Evolutionary conservation across 1,140 invertebrate genomes (phyloP).

Genomic region (Probaryconus sp.): DNA sequence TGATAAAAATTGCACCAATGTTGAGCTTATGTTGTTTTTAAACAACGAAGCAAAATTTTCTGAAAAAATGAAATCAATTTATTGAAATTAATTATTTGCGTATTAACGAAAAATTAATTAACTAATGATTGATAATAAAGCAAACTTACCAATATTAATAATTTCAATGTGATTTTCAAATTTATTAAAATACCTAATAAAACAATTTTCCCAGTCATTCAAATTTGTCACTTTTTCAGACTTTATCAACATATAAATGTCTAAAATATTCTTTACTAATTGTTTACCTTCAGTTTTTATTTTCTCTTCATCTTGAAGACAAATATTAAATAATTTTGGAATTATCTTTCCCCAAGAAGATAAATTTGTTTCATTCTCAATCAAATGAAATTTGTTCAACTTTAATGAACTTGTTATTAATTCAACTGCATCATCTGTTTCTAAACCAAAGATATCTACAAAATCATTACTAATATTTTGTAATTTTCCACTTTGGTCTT

Average conservation of each 20-base stretch:
- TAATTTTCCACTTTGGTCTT: constrained; percentile 10
- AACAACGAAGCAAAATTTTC: constrained; percentile 64
- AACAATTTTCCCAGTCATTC: constrained; percentile 77
- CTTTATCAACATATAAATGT: constrained; percentile 60
- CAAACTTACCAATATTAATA: constrained; percentile 71
- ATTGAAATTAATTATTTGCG: too few species aligned
- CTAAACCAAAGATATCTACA: constrained; percentile 63
- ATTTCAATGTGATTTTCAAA: constrained; percentile 79
- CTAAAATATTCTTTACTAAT: constrained; percentile 59
- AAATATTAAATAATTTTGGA: constrained; percentile 65
- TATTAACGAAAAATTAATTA: too few species aligned
- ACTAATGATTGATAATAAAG: too few species aligned
- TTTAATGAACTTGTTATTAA: constrained; percentile 58
- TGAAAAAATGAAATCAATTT: constrained; percentile 52
- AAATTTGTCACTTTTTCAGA: constrained; percentile 60
- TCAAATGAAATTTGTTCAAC: constrained; percentile 57
- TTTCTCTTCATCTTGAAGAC: constrained; percentile 22
- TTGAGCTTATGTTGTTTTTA: constrained; percentile 46
- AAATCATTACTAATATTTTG: constrained; percentile 40
- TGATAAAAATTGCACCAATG: constrained; percentile 63
- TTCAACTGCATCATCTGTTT: constrained; percentile 33
- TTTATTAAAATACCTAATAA: constrained; percentile 79
- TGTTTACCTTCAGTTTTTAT: constrained; percentile 42
- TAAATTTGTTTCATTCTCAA: constrained; percentile 55
- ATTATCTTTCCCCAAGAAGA: constrained; percentile 65